Evolutionary conservation across 2,888 invertebrate species (phyloP), one percentile per base, ranked within the genome.

Genomic region (Mesorhabditis spiculigera): DNA sequence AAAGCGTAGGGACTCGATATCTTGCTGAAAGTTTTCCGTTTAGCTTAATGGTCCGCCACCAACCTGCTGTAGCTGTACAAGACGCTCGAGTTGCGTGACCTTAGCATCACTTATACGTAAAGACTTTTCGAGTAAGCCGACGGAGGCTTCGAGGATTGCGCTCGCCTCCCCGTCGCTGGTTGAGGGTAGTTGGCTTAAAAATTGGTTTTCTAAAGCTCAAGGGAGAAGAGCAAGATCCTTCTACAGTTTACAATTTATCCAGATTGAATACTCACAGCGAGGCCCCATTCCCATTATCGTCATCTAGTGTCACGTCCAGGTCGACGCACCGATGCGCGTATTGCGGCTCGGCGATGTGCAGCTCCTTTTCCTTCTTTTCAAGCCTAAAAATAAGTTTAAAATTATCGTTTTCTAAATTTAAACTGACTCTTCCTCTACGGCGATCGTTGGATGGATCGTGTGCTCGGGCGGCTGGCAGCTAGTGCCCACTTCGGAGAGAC

Each of bases 101-200:
- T 71, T 68, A 42, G 72, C 71, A 62, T 74, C 74, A 4, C 70
- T 71, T 66, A 73, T 75, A 10, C 73, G 65, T 5, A 87, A 73
- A 73, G 87, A 86, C 45, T 82, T 83, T 74, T 88, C 87, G 41
- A 88, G 76, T 74, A 86, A 86, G 5, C 82, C 76, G 4, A 88
- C 67, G 8, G 73, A 73, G 66, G 71, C 70, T 66, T 75, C 72
- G 5, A 75, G 71, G 28, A 75, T 50, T n/a, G 58, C n/a, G 8
- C 58, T n/a, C n/a, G 10, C 58, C 10, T n/a, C 58, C 58, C n/a
- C 58, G 58, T 13, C 58, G n/a, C 58, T 50, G 58, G 10, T 50
- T n/a, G 72, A 67, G 66, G 73, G 75, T 67, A 73, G 75, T 67
- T 75, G 75, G 71, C 28, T 28, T 28, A 28, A 28, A 28, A 28